Conservation (phyloP, 2,888 invertebrate species). For the Eristalinus aeneus region DNA sequence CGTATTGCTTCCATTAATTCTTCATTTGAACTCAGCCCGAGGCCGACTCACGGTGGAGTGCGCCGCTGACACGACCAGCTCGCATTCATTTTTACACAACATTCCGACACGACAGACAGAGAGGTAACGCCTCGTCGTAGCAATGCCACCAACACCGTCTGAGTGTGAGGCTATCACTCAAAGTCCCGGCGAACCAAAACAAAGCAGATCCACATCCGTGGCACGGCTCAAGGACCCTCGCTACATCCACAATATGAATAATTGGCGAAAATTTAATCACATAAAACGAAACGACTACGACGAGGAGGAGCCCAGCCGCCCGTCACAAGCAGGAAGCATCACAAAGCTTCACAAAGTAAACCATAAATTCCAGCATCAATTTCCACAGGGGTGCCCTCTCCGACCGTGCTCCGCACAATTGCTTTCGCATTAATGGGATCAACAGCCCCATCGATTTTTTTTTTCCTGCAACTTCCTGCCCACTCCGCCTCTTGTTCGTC, state of each 20-base stretch:
- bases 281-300: conserved; percentile 38
- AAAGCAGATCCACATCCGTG: not conserved
- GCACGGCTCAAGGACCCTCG: conserved; percentile 12
- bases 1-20: not conserved
- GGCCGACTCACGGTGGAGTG: not conserved
- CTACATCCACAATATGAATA: conserved; percentile 24
- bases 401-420: conserved; percentile 36
- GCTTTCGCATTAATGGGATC: conserved; percentile 59
- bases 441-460: conserved; percentile 54
- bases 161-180: not conserved
- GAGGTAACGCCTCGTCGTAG: not conserved
- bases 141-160: no score
- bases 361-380: conserved; percentile 47
- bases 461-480: not conserved
- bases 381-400: conserved; percentile 3
- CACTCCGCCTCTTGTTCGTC: not conserved
- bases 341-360: conserved; percentile 14
- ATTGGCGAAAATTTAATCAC: conserved; percentile 52
- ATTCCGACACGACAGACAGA: not conserved
- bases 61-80: not conserved
- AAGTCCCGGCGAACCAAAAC: not conserved
- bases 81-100: not conserved
- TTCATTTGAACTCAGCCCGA: not conserved
- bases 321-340: not conserved
- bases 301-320: not conserved